Conservation (phyloP, 37 sponge, comb jelly and placozoan species). For the Aphrocallistes beatrix region DNA sequence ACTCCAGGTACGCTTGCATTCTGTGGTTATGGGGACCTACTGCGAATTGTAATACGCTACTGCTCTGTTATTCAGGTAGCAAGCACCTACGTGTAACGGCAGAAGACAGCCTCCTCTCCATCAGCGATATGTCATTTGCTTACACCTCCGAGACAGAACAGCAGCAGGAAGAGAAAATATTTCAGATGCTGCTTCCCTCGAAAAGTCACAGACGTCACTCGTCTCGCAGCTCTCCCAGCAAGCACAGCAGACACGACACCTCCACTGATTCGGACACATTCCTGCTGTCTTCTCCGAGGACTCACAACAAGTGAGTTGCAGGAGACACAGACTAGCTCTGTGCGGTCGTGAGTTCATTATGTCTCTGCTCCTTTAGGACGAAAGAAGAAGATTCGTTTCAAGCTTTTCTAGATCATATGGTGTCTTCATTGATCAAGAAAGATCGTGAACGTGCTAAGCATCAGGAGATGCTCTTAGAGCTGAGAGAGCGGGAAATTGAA, state of each 20-base stretch:
- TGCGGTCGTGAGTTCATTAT: neutral
- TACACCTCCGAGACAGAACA: neutral
- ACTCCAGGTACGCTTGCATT: too few relatives aligned
- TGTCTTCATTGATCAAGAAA: neutral
- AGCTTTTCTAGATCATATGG: neutral
- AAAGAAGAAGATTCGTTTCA: conserved; percentile 11
- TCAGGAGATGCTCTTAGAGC: neutral
- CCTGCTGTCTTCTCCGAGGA: neutral
- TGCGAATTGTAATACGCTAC: too few relatives aligned
- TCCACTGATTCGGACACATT: neutral
- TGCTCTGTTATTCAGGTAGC: too few relatives aligned
- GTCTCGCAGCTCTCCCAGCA: neutral
- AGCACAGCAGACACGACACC: conserved; percentile 4
- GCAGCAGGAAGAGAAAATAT: neutral
- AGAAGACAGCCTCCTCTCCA: neutral
- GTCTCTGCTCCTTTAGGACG: neutral
- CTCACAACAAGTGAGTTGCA: neutral
- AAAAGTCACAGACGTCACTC: neutral
- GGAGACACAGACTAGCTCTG: neutral
- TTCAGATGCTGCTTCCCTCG: neutral
- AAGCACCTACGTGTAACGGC: too few relatives aligned
- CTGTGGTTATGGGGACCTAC: too few relatives aligned
- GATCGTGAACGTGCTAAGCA: neutral
- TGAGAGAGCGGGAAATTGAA: neutral
- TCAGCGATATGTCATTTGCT: neutral